phyloP scores from a whole-genome alignment of 2,888 invertebrate genomes.

The Drosophila buzzatii region DNA sequence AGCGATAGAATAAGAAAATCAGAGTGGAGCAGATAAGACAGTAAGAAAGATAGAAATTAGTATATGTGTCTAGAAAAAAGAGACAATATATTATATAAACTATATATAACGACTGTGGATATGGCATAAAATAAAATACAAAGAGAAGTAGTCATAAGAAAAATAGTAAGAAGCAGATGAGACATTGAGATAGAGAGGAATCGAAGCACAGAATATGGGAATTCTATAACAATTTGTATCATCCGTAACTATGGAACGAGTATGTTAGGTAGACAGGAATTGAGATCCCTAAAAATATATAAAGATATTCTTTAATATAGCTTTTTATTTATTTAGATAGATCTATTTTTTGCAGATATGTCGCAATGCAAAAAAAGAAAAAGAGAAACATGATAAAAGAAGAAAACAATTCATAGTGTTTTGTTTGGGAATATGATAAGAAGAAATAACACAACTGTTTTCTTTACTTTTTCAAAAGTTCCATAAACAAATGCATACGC shows the following conservation, averaged over 20 bases:
- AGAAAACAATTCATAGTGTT: background rate
- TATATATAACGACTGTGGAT: background rate
- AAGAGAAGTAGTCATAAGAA: background rate
- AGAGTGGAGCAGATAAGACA: background rate
- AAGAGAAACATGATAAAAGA: too few relatives aligned
- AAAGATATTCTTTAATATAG: background rate
- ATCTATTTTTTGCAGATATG: background rate
- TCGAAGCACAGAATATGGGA: background rate
- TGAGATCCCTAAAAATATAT: background rate
- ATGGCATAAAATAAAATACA: background rate
- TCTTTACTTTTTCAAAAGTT: background rate
- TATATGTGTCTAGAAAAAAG: background rate
- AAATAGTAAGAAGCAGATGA: background rate
- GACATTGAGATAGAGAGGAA: background rate
- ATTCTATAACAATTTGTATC: background rate
- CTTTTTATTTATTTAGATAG: background rate
- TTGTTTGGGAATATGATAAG: conserved; percentile 3
- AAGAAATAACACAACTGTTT: conserved; percentile 2
- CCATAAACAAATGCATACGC: conserved; percentile 9
- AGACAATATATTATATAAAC: background rate
- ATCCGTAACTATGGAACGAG: background rate
- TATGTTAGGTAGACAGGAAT: background rate
- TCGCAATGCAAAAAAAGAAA: background rate
- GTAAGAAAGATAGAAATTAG: background rate
- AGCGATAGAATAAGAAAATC: background rate